Evolutionary conservation across 1,140 invertebrate genomes (phyloP).

Genomic region (Heliconius congener): DNA sequence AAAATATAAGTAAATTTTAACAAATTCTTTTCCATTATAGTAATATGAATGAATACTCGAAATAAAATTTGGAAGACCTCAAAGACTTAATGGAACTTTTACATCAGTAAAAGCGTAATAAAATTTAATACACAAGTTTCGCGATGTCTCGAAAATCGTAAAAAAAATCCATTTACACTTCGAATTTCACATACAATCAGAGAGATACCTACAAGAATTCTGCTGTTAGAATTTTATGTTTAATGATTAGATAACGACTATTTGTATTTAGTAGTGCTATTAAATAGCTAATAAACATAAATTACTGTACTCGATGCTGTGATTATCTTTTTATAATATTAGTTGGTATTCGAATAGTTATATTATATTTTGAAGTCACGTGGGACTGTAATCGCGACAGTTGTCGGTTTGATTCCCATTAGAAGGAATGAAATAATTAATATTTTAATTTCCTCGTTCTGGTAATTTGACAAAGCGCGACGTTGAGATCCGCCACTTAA

Average conservation of each 20-base stretch:
- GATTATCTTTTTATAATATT: neutral
- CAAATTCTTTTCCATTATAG: neutral
- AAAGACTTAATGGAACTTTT: slow-evolving; percentile 20
- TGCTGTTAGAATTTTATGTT: neutral
- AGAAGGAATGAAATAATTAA: too few relatives aligned
- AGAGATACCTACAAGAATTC: slow-evolving; percentile 1
- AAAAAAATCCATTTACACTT: slow-evolving; percentile 34
- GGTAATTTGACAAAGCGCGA: too few relatives aligned
- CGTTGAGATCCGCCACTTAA: too few relatives aligned
- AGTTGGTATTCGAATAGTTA: neutral
- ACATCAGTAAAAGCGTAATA: slow-evolving; percentile 26
- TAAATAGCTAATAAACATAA: slow-evolving; percentile 12
- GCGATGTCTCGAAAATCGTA: slow-evolving; percentile 17
- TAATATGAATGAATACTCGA: neutral
- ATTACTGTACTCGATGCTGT: neutral
- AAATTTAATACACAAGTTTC: slow-evolving; percentile 26
- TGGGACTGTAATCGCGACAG: too few relatives aligned
- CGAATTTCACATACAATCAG: neutral
- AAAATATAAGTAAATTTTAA: neutral
- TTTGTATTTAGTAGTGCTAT: neutral
- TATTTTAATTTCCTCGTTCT: too few relatives aligned
- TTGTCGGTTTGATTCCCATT: too few relatives aligned
- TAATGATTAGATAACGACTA: neutral
- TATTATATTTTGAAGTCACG: neutral
- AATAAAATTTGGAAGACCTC: slow-evolving; percentile 3